Evolutionary conservation across 92 coral and sea anemone species (phyloP).

Genomic region (Epizoanthus stellaris): DNA sequence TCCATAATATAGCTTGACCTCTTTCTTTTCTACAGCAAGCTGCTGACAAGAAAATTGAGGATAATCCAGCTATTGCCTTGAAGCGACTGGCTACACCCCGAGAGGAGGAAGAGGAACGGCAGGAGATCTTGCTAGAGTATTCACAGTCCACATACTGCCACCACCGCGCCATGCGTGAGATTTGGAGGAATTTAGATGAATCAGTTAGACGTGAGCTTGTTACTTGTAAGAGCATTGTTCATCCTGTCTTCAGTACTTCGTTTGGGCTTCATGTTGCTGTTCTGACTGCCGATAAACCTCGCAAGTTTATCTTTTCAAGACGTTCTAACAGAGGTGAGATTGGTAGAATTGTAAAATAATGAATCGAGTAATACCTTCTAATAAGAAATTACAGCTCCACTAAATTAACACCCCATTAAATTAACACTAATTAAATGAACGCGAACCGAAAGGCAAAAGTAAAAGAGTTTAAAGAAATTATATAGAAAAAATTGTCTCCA

Average conservation of each 20-base stretch:
- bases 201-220: slow-evolving; percentile 68
- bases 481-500: no score
- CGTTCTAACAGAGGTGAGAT: slow-evolving; percentile 88
- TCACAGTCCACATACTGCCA: slow-evolving; percentile 96
- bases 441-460: no score
- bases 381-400: no score
- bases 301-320: slow-evolving; percentile 87
- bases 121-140: slow-evolving; percentile 79
- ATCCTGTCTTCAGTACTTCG: slow-evolving; percentile 95
- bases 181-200: slow-evolving; percentile 90
- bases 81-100: slow-evolving; percentile 90
- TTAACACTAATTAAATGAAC: no score
- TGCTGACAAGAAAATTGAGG: slow-evolving; percentile 84
- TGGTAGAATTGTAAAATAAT: background rate
- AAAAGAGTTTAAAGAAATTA: no score
- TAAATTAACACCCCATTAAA: no score
- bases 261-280: slow-evolving; percentile 99
- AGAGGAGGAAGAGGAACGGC: slow-evolving; percentile 96
- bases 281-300: slow-evolving; percentile 94
- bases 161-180: slow-evolving; percentile 94
- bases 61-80: slow-evolving; percentile 92
- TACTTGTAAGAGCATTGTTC: slow-evolving; percentile 87
- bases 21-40: slow-evolving; percentile 70
- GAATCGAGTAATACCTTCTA: background rate
- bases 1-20: background rate